Evolutionary conservation across 2,888 invertebrate species (phyloP), one percentile per base, ranked within the genome.

Genomic region (Leucophora obtusa): DNA sequence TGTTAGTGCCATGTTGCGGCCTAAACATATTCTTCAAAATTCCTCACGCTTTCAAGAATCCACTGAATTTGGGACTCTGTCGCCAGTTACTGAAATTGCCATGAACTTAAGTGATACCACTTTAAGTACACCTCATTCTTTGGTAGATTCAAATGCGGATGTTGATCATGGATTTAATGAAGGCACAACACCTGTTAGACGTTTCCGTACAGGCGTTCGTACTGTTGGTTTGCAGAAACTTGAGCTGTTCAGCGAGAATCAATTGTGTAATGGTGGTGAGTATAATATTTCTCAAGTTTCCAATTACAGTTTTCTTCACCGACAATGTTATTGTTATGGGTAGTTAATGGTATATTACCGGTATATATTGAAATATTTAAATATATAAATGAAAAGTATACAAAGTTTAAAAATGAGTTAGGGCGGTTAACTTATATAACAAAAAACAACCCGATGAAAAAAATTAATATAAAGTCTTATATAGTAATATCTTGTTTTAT

Each of bases 51-150:
- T 73, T 38, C 69, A 76, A 11, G 75, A 72, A 58, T 50, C 35
- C 11, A 17, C 54, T 17, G 17, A 47, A 9, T 28, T 43, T 5
- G 35, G 15, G 4, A 63, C 69, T 28, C 68, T 83, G 11, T 82
- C 83, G 11, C 83, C 83, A 6, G 81, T 83, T 2, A 73, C 83
- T 0, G 83, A 82, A 28, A 78, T 83, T 53, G 79, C 83, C 0
- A 70, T 74, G 51, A 83, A 82, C 24, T 79, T 83, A 59, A 79
- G 62, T n/a, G 82, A 74, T n/a, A 74, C 83, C 18, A 65, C 75
- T 14, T 68, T 83, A 51, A 50, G 56, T 47, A 53, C 59, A n/a
- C 33, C 21, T 9, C 53, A 47, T 0, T 24, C 4, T 21, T 15
- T 53, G 4, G 10, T 2, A 5, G 54, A 66, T 0, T 47, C 59